Evolutionary conservation across 2,797 vertebrate genomes (phyloP).

Genomic region (Erethizon dorsatum): DNA sequence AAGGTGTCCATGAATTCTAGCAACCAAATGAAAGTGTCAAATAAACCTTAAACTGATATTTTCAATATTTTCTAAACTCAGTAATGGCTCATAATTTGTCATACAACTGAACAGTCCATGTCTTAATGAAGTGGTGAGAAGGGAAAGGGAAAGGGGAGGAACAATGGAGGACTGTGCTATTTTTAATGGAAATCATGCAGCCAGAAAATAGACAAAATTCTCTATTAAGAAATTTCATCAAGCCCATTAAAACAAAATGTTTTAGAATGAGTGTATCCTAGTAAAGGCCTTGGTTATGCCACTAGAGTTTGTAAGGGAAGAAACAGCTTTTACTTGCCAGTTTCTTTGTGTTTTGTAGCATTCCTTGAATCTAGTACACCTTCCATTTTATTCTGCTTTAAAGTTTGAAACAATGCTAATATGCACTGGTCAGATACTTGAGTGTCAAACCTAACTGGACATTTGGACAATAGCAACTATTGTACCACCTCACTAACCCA

Average conservation of each 20-base stretch:
- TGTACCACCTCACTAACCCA: background rate
- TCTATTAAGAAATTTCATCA: slow-evolving; percentile 41
- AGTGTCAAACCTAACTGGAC: slow-evolving; percentile 20
- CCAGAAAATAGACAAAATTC: slow-evolving; percentile 46
- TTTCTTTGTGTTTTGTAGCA: background rate
- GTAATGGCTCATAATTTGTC: background rate
- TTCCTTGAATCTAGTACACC: background rate
- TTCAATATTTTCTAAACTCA: slow-evolving; percentile 64
- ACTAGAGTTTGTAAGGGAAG: background rate
- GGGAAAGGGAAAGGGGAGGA: background rate
- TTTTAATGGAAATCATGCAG: slow-evolving; percentile 54
- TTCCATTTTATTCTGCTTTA: slow-evolving; percentile 1
- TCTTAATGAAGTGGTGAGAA: background rate
- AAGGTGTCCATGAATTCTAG: slow-evolving; percentile 57
- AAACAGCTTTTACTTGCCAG: background rate
- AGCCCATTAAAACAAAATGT: slow-evolving; percentile 31
- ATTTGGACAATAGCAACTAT: background rate
- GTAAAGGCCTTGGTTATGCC: background rate
- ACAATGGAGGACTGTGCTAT: background rate
- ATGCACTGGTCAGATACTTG: background rate
- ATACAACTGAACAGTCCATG: background rate
- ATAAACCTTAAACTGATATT: slow-evolving; percentile 56
- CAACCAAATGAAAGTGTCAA: slow-evolving; percentile 51
- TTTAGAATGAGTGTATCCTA: background rate
- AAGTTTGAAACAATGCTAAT: slow-evolving; percentile 35